Percentiles rank a stretch among this genome's conserved stretches.
Conservation (phyloP, 2,888 invertebrate genomes). For the Polyommatus iphigenia region DNA sequence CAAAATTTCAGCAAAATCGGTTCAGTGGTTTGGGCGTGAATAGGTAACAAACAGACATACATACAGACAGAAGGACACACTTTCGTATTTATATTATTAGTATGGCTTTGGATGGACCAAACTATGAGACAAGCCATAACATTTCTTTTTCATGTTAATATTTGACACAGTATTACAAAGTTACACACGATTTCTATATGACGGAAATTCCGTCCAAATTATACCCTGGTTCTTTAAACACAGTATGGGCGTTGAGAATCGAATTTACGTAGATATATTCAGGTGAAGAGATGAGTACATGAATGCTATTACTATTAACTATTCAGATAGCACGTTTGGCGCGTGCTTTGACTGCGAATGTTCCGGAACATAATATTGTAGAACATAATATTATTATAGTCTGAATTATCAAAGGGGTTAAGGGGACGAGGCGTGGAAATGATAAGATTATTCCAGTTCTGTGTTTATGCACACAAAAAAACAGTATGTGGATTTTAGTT, state of each 20-base stretch:
- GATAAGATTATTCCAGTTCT: neutral
- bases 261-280: constrained; percentile 22
- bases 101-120: no score
- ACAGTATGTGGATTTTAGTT: no score
- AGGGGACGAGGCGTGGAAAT: neutral
- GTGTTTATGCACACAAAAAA: neutral
- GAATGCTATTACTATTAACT: constrained; percentile 30
- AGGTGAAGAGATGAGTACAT: constrained; percentile 29
- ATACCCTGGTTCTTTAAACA: neutral
- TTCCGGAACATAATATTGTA: constrained; percentile 19
- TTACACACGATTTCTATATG: no score
- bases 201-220: neutral
- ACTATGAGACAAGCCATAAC: no score
- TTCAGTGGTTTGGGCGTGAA: no score
- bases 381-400: constrained; percentile 18
- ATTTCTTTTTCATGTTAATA: no score
- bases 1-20: no score
- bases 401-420: constrained; percentile 24
- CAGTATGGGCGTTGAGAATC: neutral
- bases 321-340: constrained; percentile 28
- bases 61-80: no score
- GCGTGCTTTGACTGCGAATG: constrained; percentile 9
- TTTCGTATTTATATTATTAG: no score
- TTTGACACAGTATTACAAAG: no score
- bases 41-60: no score